phyloP scores from a whole-genome alignment of 2,797 vertebrate species.

The Tragopan temminckii region DNA sequence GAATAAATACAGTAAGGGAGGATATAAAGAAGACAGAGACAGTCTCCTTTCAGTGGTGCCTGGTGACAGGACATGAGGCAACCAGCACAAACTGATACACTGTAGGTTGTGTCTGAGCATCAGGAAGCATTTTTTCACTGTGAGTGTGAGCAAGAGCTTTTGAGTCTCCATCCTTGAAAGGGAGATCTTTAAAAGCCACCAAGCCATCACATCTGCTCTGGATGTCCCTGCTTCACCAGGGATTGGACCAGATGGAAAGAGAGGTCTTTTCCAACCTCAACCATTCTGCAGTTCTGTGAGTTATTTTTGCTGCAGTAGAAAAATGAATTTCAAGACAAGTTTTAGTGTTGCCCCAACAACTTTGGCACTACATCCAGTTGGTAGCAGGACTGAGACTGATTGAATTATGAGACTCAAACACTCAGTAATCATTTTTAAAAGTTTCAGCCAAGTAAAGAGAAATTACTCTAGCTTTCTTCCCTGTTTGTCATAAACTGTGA shows the following conservation, averaged over 20 bases:
- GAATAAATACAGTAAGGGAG: not conserved
- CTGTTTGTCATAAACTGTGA: constrained; percentile 21
- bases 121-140: not conserved
- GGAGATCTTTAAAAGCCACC: not conserved
- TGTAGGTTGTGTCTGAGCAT: not conserved
- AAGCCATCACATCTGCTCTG: not conserved
- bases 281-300: not conserved
- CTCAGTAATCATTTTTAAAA: constrained; percentile 43
- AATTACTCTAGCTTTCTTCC: constrained; percentile 33
- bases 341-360: constrained; percentile 27
- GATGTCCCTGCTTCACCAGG: not conserved
- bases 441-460: constrained; percentile 19
- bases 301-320: constrained; percentile 15
- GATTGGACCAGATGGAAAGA: not conserved
- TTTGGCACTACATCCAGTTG: constrained; percentile 64
- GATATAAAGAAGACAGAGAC: not conserved
- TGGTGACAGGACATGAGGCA: not conserved
- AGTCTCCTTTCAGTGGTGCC: not conserved
- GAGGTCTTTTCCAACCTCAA: not conserved
- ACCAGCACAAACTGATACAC: not conserved
- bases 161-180: not conserved
- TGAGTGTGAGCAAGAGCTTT: not conserved
- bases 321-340: constrained; percentile 46
- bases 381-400: constrained; percentile 50
- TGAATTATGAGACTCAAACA: constrained; percentile 59